Evolutionary conservation across 2,113 vertebrate genomes (phyloP).

Genomic region (Catharus bicknelli): DNA sequence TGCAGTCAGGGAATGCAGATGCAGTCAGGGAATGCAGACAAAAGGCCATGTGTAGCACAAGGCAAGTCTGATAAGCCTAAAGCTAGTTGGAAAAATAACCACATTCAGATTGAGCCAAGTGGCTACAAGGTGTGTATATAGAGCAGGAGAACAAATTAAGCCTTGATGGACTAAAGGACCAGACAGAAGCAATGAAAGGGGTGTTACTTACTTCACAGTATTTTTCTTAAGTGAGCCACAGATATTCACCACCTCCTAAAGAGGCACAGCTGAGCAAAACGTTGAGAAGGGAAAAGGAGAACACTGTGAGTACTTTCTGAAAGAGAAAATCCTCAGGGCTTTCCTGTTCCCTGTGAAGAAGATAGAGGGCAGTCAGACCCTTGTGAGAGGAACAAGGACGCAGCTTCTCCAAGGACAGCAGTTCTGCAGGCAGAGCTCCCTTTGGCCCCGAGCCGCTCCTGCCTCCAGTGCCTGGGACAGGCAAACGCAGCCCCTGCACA

Average conservation of each 20-base stretch:
- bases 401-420: background rate
- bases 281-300: background rate
- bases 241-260: background rate
- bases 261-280: fast-evolving
- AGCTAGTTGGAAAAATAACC: background rate
- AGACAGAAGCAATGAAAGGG: background rate
- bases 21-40: background rate
- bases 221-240: background rate
- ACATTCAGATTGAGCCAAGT: background rate
- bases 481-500: fast-evolving
- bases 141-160: background rate
- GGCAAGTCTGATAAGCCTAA: background rate
- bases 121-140: fast-evolving
- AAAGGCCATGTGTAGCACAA: background rate
- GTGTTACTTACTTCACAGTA: fast-evolving
- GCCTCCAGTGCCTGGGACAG: background rate
- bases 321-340: background rate
- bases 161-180: background rate
- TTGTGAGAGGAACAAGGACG: background rate
- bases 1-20: background rate
- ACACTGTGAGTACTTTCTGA: no score
- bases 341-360: background rate
- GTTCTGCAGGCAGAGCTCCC: background rate
- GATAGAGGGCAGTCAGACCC: background rate
- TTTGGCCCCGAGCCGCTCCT: background rate